Base-by-base conservation (phyloP, 1,140 invertebrate genomes). In the Caerostris darwini region DNA sequence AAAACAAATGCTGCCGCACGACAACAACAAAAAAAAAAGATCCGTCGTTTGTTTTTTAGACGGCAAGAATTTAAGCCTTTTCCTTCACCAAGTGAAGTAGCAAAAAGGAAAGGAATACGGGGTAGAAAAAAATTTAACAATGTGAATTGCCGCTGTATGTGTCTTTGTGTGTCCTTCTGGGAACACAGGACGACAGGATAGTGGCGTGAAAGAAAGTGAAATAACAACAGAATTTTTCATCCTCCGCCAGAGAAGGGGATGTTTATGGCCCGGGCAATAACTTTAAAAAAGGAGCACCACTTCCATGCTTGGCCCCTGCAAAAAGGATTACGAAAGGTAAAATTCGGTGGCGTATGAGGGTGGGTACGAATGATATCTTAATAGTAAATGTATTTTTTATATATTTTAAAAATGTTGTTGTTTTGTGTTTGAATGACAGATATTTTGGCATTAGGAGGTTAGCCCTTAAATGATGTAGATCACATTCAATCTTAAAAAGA, bases 71-170 rank as follows among this genome's bases (percentile, higher is more conserved):
- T 34, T 34, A 34, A 34, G 34, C 34, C 2, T 34, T 34, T 34
- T 2, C 34, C 34, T 34, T 34, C 34, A 34, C 34, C 34, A 17
- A 64, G 3, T 17, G 3, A 5, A 5, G 61, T 17, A 14, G 61
- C n/a, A n/a, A 10, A 14, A 12, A 64, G 19, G n/a, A 53, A 34
- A 19, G 14, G n/a, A 77, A 77, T 10, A 10, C n/a, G 6, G 71
- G 71, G 19, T 5, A 34, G 71, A 6, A 77, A 77, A 77, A 19
- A 77, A 19, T 77, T 77, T 77, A 77, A 77, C 71, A 77, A 77
- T 34, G 71, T 77, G 12, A 14, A 64, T 64, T 61, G 59, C 14
- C 17, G 12, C 61, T 14, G 5, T 1, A 64, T 64, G 86, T 88
- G 58, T 88, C 86, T 88, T 88, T 64, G 34, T 12, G 61, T 64